Evolutionary conservation across 1,140 invertebrate genomes (phyloP).

Genomic region (Littorina saxatilis): DNA sequence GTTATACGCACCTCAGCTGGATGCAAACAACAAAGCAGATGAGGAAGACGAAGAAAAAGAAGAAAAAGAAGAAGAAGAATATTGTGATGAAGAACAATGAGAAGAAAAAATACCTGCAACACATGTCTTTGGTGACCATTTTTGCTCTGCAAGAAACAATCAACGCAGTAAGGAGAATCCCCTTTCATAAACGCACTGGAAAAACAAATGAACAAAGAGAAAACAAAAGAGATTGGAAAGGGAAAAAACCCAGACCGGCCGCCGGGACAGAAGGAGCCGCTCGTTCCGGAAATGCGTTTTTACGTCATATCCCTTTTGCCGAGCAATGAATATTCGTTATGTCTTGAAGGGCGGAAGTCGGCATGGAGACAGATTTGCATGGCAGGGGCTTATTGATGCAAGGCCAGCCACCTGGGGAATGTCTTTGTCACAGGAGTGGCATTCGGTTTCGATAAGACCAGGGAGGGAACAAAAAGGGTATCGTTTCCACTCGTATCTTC

Average conservation of each 20-base stretch:
- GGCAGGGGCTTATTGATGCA: constrained; percentile 7
- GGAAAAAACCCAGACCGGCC: neutral
- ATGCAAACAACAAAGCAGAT: too few relatives aligned
- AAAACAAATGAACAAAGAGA: neutral
- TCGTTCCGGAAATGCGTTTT: neutral
- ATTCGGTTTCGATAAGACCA: neutral
- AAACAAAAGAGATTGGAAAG: neutral
- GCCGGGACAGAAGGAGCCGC: too few relatives aligned
- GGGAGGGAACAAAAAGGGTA: neutral
- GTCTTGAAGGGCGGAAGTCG: constrained; percentile 8
- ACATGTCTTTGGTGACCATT: too few relatives aligned
- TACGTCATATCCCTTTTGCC: constrained; percentile 4
- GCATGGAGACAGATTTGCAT: constrained; percentile 10
- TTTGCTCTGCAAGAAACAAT: too few relatives aligned
- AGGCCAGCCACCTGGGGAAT: neutral
- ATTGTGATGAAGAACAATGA: too few relatives aligned
- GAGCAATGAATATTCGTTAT: constrained; percentile 12
- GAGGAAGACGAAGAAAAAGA: too few relatives aligned
- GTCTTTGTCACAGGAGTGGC: neutral
- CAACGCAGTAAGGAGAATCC: too few relatives aligned
- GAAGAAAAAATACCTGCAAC: too few relatives aligned
- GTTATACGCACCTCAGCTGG: too few relatives aligned
- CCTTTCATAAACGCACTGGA: too few relatives aligned
- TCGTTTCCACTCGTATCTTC: too few relatives aligned
- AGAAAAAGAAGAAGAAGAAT: too few relatives aligned